These are phyloP conservation scores for Glaucomys volans DNA, from an alignment of 2,113 vertebrate genomes.

Conservation along the genomic window DNA sequence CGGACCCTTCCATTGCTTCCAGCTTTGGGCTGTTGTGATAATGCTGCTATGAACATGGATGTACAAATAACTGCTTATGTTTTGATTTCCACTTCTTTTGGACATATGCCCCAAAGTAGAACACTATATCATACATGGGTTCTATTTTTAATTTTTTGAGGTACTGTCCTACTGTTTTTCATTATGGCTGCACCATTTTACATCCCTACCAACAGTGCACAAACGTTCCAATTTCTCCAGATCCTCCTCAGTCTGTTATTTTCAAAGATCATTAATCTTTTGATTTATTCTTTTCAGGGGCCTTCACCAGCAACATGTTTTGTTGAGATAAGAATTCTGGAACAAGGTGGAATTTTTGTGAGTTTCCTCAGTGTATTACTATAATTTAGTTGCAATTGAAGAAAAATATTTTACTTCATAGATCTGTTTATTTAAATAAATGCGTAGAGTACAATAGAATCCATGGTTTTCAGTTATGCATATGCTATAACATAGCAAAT, in stretches of 20 bases:
- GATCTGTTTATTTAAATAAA: constrained; percentile 33
- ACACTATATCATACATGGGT: background rate
- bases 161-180: background rate
- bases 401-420: constrained; percentile 32
- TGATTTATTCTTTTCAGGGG: constrained; percentile 64
- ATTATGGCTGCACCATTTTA: background rate
- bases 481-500: background rate
- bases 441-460: background rate
- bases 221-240: background rate
- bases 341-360: constrained; percentile 78
- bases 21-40: background rate
- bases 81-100: background rate
- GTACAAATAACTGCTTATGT: background rate
- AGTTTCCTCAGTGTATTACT: constrained; percentile 66
- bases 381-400: background rate
- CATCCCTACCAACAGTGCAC: background rate
- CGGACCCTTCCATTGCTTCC: background rate
- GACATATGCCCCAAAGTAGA: background rate
- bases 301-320: constrained; percentile 50
- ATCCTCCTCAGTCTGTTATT: background rate
- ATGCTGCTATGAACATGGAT: background rate
- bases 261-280: constrained; percentile 34
- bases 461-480: background rate
- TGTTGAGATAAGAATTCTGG: constrained; percentile 72
- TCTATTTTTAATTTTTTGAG: constrained; percentile 21